Conservation (phyloP, 2,113 vertebrate species). For the Takifugu flavidus region DNA sequence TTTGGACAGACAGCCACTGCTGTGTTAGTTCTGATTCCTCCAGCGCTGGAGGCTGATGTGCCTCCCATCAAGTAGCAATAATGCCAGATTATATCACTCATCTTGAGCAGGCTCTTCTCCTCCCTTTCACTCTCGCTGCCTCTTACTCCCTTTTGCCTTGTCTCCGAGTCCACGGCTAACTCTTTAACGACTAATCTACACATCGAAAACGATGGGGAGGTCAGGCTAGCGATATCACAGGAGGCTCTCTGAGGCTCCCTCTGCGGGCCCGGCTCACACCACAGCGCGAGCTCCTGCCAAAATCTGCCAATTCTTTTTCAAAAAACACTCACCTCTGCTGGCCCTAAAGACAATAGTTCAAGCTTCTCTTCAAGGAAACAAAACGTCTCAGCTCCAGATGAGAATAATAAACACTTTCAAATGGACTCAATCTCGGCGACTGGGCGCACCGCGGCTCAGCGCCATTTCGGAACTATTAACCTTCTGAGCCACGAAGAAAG, state of each 20-base stretch:
- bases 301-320: conserved; percentile 21
- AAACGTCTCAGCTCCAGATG: conserved; percentile 63
- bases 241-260: conserved; percentile 48
- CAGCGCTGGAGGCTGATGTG: conserved; percentile 47
- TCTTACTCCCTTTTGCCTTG: conserved; percentile 24
- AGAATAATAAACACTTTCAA: conserved; percentile 73
- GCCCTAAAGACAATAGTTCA: conserved; percentile 73
- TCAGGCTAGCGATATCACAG: conserved; percentile 63
- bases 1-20: conserved; percentile 60
- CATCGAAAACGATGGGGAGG: conserved; percentile 62
- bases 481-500: conserved; percentile 66
- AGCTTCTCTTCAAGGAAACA: conserved; percentile 52
- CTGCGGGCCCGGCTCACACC: conserved; percentile 24
- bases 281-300: too few relatives aligned
- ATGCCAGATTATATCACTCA: conserved; percentile 67
- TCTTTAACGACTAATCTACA: conserved; percentile 53
- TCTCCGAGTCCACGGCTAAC: conserved; percentile 40
- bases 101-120: conserved; percentile 52
- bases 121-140: conserved; percentile 42
- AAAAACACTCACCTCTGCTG: conserved; percentile 73
- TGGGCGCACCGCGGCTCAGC: conserved; percentile 56
- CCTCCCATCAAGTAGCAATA: conserved; percentile 65
- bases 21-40: conserved; percentile 59
- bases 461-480: conserved; percentile 71
- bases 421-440: conserved; percentile 62